Base-by-base conservation (phyloP, 2,888 invertebrate genomes). In the Diloba caeruleocephala region DNA sequence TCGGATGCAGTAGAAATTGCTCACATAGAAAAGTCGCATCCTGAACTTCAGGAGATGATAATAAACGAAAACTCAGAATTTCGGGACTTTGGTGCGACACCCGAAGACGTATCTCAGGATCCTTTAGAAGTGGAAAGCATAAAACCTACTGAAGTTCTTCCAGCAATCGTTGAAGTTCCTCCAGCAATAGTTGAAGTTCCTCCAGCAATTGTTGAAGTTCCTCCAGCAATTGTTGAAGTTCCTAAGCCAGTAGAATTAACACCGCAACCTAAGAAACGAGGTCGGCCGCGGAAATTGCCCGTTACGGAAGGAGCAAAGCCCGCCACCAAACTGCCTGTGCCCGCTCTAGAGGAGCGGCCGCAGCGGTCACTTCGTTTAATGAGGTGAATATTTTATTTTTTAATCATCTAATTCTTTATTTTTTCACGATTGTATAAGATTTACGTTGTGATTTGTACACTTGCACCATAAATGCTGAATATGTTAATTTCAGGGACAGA, bases 21-120 rank as follows among this genome's bases (percentile, higher is more conserved):
- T 10, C 76, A 79, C 3, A 65, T 81, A 34, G 86, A 89, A 38
- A 91, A 89, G 53, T 81, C 83, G 9, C 86, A 81, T 54, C 78
- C 81, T 3, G 80, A 86, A 56, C 81, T 89, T 23, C 87, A 88
- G 43, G 87, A 92, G 71, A 88, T 93, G 85, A 83, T 92, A 31
- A 89, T 92, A 39, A 90, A 89, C 60, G 94, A 94, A 64, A 92
- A 89, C 50, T 88, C 91, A 0, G 92, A 88, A 42, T 93, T 89
- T 49, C 89, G 84, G 6, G 91, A 91, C 54, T 82, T 88, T 48
- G 76, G 57, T 13, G 76, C 90, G 29, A 76, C 74, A 5, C 61
- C 85, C 10, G 93, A 93, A 44, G 92, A 93, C 28, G 43, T 82
- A 21, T 89, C 91, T 7, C 91, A 88, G 53, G 93, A 94, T 78